Percentiles rank a stretch among this genome's conserved stretches.
These are phyloP conservation scores for Asobara japonica DNA, from an alignment of 1,140 invertebrate species.

Conservation along the genomic window DNA sequence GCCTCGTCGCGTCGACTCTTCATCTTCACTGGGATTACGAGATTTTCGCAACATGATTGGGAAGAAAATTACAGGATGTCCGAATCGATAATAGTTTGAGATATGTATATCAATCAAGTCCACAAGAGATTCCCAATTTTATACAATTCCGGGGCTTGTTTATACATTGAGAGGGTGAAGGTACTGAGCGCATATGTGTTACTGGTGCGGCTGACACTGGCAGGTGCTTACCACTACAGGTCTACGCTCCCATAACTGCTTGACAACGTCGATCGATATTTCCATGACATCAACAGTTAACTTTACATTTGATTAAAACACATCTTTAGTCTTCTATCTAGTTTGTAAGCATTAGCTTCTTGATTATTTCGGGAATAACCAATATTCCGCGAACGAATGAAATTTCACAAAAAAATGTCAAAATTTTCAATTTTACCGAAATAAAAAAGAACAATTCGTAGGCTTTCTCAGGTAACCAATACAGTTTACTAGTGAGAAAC, in stretches of 20 bases:
- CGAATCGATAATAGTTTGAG: neutral
- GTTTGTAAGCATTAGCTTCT: too few species aligned
- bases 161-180: neutral
- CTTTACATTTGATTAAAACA: neutral
- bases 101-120: neutral
- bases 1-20: neutral
- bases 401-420: too few species aligned
- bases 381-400: neutral
- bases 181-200: neutral
- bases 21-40: conserved; percentile 6
- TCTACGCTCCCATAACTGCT: neutral
- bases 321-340: neutral
- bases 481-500: too few species aligned
- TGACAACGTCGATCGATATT: conserved; percentile 23
- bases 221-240: conserved; percentile 7
- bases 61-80: neutral
- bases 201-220: neutral
- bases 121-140: neutral
- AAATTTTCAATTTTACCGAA: too few species aligned
- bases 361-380: neutral
- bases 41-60: conserved; percentile 8
- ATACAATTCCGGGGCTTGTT: neutral
- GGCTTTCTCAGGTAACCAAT: too few species aligned
- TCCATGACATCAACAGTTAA: neutral
- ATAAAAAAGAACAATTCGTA: too few species aligned